A percentile compares a stretch with the other conserved stretches of the same genome.
These are phyloP conservation scores for Osmerus mordax DNA, from an alignment of 2,113 vertebrate genomes.

Conservation along the genomic window DNA sequence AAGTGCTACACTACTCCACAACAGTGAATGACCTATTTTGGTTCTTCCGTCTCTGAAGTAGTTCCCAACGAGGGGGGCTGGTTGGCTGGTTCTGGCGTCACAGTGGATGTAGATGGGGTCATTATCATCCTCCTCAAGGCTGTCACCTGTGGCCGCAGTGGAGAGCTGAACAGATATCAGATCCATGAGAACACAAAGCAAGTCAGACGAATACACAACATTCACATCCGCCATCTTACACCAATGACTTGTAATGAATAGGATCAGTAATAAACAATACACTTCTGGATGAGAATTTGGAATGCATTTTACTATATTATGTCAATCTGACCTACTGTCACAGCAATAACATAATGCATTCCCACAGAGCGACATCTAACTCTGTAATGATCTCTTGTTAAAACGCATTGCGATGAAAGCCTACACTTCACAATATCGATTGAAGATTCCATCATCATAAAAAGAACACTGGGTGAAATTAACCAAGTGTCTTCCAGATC, in stretches of 20 bases:
- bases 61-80: conserved; percentile 50
- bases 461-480: conserved; percentile 7
- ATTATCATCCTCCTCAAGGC: conserved; percentile 35
- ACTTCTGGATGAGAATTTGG: no score
- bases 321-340: no score
- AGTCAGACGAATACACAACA: no score
- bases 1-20: background rate
- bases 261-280: no score
- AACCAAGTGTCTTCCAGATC: conserved; percentile 6
- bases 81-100: conserved; percentile 27
- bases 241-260: no score
- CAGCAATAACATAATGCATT: no score
- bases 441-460: background rate
- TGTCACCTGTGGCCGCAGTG: conserved; percentile 29
- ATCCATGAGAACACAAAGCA: background rate
- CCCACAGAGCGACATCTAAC: no score
- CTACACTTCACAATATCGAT: conserved; percentile 26
- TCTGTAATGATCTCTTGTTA: no score
- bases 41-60: conserved; percentile 74
- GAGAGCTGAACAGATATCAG: conserved; percentile 50
- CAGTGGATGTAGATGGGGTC: conserved; percentile 48
- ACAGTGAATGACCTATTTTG: conserved; percentile 62
- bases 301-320: no score
- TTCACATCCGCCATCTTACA: no score
- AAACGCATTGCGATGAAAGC: conserved; percentile 10